phyloP scores from a whole-genome alignment of 2,888 invertebrate species.

The Auanema freiburgensis region DNA sequence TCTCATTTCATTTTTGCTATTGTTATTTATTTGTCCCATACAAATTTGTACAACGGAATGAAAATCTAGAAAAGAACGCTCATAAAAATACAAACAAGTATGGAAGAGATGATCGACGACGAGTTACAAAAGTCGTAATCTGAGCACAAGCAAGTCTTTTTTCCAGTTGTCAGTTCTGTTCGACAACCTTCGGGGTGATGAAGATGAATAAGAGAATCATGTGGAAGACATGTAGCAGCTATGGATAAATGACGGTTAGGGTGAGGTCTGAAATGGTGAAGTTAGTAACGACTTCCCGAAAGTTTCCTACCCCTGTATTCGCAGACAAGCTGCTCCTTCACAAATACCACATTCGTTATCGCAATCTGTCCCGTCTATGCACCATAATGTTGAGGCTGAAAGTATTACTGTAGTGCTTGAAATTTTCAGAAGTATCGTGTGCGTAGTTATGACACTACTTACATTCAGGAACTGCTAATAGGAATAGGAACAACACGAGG shows the following conservation, averaged over 20 bases:
- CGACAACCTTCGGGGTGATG: conserved; percentile 42
- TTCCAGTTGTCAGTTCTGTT: conserved; percentile 33
- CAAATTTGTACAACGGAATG: no score
- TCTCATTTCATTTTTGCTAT: no score
- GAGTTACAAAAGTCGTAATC: conserved; percentile 38
- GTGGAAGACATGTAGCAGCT: conserved; percentile 41
- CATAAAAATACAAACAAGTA: no score
- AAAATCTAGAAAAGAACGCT: no score
- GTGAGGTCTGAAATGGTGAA: conserved; percentile 25
- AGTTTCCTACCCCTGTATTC: conserved; percentile 32
- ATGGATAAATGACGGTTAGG: conserved; percentile 27
- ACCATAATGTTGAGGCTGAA: conserved; percentile 27
- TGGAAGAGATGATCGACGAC: no score
- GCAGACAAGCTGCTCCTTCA: conserved; percentile 44
- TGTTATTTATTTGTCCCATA: no score
- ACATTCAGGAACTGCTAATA: no score
- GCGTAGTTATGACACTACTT: no score
- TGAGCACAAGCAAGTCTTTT: conserved; percentile 40
- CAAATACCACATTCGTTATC: conserved; percentile 35
- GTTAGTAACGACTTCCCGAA: background rate
- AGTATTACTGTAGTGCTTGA: background rate
- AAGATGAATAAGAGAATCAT: conserved; percentile 39
- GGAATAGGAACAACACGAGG: no score
- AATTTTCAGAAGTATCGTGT: no score
- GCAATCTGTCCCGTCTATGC: conserved; percentile 49